phyloP scores from a whole-genome alignment of 2,797 vertebrate genomes.

The Chelonia mydas region DNA sequence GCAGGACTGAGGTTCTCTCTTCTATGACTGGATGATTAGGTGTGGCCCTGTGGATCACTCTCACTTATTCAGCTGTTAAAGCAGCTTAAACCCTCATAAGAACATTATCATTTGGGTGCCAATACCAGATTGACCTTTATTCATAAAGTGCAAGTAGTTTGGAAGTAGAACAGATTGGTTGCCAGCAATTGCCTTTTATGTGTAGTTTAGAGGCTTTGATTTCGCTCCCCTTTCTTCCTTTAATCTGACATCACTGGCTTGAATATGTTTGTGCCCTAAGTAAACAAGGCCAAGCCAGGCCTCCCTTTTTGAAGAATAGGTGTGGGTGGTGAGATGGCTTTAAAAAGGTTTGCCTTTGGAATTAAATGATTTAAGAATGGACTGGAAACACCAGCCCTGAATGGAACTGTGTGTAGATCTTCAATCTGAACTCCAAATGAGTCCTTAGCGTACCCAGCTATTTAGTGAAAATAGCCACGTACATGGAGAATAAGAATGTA shows the following conservation, averaged over 20 bases:
- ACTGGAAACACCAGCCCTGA: constrained; percentile 73
- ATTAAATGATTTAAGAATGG: constrained; percentile 85
- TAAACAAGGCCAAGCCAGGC: constrained; percentile 84
- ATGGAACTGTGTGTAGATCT: constrained; percentile 69
- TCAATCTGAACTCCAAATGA: constrained; percentile 24
- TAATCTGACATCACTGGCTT: constrained; percentile 89
- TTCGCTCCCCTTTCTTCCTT: constrained; percentile 86
- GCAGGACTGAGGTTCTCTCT: constrained; percentile 30
- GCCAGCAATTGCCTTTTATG: constrained; percentile 86
- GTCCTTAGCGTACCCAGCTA: constrained; percentile 39
- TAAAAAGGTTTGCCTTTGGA: constrained; percentile 85
- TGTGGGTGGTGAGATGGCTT: constrained; percentile 79
- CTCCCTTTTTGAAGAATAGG: constrained; percentile 81
- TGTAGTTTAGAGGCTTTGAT: constrained; percentile 87
- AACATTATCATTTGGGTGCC: constrained; percentile 87
- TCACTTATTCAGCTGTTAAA: constrained; percentile 88
- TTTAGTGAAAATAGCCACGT: constrained; percentile 67
- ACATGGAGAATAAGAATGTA: constrained; percentile 75
- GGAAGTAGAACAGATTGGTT: constrained; percentile 87
- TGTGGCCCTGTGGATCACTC: constrained; percentile 79
- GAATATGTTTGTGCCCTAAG: constrained; percentile 88
- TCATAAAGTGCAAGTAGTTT: constrained; percentile 86
- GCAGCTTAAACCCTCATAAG: constrained; percentile 87
- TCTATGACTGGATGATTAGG: constrained; percentile 75
- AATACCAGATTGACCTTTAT: constrained; percentile 87